Evolutionary conservation across 2,888 invertebrate species (phyloP), one percentile per base, ranked within the genome.

Genomic region (Taphrorychus bicolor): DNA sequence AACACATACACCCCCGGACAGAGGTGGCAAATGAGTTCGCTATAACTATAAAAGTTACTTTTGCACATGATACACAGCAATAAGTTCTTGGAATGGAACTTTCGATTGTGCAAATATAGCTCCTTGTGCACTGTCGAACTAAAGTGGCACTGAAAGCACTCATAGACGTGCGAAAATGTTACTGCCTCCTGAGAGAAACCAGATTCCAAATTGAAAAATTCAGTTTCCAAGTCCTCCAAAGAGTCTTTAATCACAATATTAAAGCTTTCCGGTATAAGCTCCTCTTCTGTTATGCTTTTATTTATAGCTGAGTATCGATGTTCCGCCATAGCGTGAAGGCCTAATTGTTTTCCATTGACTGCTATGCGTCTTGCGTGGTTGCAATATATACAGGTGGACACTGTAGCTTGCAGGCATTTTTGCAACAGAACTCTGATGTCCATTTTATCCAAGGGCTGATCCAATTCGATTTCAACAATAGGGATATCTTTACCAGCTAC

Each of bases 1-100:
- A 84, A 81, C 22, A 78, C 86, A 82, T 91, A 91, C 73, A 87
- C 84, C 56, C 94, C 94, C 17, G 94, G 93, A 82, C 94, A 94
- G 75, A 94, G 85, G 84, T 94, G 94, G 83, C 94, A 94, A 70
- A 94, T 83, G 69, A 94, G 85, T 81, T 94, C 94, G 84, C 93
- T 93, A 82, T 93, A 94, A 82, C 91, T 93, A 82, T 90, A 92
- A 84, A 94, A 94, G 78, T 91, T 92, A 24, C 90, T 87, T 82
- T 93, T 92, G 82, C 94, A 94, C 94, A 94, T 94, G 73, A 91
- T 88, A 83, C 94, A 94, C 70, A 92, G 82, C 65, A 93, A 85
- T 69, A 92, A 89, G 49, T 92, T 89, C 82, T 93, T 93, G 73
- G 92, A 89, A 83, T 94, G 94, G 87, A 92, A 88, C 83, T 94